phyloP scores from a whole-genome alignment of 2,797 vertebrate species.

The Pteronotus mesoamericanus region DNA sequence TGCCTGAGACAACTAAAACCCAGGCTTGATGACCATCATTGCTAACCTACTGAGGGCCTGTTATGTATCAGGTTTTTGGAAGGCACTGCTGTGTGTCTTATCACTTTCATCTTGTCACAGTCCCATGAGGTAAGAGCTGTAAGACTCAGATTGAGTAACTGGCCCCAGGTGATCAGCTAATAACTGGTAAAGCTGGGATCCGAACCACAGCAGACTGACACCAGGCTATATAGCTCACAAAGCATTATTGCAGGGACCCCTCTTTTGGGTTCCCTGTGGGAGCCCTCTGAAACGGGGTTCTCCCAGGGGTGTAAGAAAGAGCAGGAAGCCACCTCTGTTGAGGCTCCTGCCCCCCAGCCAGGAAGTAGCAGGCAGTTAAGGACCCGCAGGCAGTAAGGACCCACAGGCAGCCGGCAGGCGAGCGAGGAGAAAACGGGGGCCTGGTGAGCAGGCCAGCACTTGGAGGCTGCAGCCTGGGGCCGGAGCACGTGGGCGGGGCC shows the following conservation, averaged over 20 bases:
- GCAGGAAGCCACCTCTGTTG: background rate
- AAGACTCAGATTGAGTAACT: background rate
- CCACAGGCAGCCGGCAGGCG: background rate
- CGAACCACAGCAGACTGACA: background rate
- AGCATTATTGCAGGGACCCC: background rate
- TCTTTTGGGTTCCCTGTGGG: background rate
- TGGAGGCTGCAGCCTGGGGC: slow-evolving; percentile 36
- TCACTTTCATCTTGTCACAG: background rate
- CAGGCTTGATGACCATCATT: background rate
- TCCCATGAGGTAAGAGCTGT: background rate
- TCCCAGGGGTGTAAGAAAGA: background rate
- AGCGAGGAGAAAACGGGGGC: slow-evolving; percentile 35
- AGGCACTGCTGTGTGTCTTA: background rate
- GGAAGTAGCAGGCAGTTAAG: slow-evolving; percentile 4
- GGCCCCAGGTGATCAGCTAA: background rate
- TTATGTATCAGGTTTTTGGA: background rate
- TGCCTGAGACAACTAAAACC: background rate
- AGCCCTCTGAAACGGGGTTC: background rate
- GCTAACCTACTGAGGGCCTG: background rate
- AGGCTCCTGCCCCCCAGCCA: background rate
- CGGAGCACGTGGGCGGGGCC: slow-evolving; percentile 42
- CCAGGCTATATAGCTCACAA: background rate
- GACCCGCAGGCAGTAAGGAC: background rate
- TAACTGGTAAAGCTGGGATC: background rate
- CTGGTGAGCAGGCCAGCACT: background rate